Base-by-base conservation (phyloP, 2,113 vertebrate genomes). In the Corythornis vintsioides region DNA sequence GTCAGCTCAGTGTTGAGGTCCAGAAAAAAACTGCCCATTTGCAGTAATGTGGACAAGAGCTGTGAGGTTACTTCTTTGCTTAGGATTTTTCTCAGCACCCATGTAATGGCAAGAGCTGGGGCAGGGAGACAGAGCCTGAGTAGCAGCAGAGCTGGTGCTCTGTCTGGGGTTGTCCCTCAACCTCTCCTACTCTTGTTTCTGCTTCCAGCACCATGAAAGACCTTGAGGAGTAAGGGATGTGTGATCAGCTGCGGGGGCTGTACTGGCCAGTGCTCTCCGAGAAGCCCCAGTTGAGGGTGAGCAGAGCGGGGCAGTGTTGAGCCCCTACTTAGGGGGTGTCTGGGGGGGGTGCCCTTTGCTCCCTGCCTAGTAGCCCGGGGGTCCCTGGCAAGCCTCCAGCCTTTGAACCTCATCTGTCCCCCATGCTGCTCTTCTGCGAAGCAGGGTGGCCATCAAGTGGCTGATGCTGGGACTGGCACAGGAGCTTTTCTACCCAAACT, bases 371-470 rank as follows among this genome's bases (percentile, higher is more conserved):
- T 14, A 19, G 31, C 21, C n/a, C 7, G 8, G 42, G 61, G 26
- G 12, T 16, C 43, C 35, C 60, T 7, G 53, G 64, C 28, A 53
- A 33, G 13, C 18, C 5, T 31, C 28, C 29, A 61, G 48, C 57
- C 29, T 42, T 1, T 4, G 9, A 20, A 8, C 8, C 40, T 56
- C 20, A 0, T 14, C 2, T 14, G 56, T 10, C 13, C 17, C 14
- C 0, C 0, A 6, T 17, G 29, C 66, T 16, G 24, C 28, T 35
- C 21, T 80, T 40, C 8, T 11, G 72, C 20, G 70, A 81, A 74
- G 89, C 89, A 83, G 47, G 56, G 18, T 47, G 69, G 95, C 86
- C 94, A 83, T 83, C 95, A 59, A 88, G 94, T 78, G 94, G 91
- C 61, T 78, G 61, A 0, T 64, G 9, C 61, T 56, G 83, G 89